Evolutionary conservation across 2,797 vertebrate species (phyloP), one percentile per base, ranked within the genome.

Genomic region (Hephaestus fuliginosus): DNA sequence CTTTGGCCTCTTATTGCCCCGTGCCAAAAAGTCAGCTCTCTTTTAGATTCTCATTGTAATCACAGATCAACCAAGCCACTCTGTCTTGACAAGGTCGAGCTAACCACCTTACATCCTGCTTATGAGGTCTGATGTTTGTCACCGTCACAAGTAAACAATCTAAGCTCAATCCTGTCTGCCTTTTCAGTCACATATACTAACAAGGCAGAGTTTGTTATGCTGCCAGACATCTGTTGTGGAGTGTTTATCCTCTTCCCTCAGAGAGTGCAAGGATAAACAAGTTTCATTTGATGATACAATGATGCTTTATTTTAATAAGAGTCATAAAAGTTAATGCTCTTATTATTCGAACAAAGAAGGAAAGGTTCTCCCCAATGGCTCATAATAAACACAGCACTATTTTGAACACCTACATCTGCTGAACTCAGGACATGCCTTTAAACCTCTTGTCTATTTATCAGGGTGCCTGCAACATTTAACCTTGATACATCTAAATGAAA

Each of bases 401-500:
- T 75, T 60, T 69, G 17, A 75, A 77, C 52, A 69, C 51, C 57
- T 68, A 36, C 69, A 71, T 81, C 39, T 57, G 28, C 70, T 80
- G 36, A 86, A 78, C 70, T 72, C 51, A 44, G 46, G 36, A 70
- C 62, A 67, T 67, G 60, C 70, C 74, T 81, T 63, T 62, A 49
- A 66, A 67, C 44, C 67, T 46, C 1, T 12, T 3, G 70, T 8
- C 49, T 49, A 36, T 86, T 89, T 78, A 73, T 81, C 61, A 85
- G 51, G 20, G 17, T 0, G 1, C 41, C 74, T 70, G 64, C 79
- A 75, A 64, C 82, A 85, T 88, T 83, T 91, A 82, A 89, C 82
- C 76, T 89, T 85, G 81, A 80, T 77, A 68, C 56, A 81, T 85
- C 66, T 36, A 78, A 82, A 83, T 79, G 61, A 85, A 86, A 86